These are phyloP conservation scores for Belgica antarctica DNA, from an alignment of 2,888 invertebrate genomes.

Conservation along the genomic window DNA sequence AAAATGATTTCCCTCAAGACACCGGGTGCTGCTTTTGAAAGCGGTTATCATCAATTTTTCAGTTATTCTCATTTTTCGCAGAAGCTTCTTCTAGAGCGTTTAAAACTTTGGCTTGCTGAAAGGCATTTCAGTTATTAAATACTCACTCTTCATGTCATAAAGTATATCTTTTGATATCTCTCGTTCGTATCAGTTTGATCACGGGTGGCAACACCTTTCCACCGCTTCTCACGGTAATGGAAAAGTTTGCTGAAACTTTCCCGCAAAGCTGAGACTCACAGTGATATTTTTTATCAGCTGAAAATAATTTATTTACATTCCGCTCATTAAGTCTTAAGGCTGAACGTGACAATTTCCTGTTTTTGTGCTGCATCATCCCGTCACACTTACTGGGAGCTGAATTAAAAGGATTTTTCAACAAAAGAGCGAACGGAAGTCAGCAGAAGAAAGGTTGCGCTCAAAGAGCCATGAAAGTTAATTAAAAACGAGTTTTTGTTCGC, in stretches of 20 bases:
- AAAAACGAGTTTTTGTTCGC: not conserved
- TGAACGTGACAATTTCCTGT: not conserved
- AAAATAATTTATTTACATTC: constrained; percentile 3
- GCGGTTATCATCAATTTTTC: not conserved
- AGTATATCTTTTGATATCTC: no score
- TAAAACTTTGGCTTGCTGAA: no score
- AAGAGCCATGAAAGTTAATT: not conserved
- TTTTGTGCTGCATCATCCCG: not conserved
- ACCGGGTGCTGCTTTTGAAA: not conserved
- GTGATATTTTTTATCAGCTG: no score
- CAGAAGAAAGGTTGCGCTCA: not conserved
- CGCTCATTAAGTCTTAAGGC: constrained; percentile 1
- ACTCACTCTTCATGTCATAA: no score
- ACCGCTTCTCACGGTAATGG: no score
- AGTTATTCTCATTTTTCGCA: no score
- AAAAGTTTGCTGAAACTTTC: no score
- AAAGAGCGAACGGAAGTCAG: not conserved
- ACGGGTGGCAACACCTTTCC: no score
- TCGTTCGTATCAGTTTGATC: no score
- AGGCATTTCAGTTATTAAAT: no score
- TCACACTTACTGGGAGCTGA: not conserved
- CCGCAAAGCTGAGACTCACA: no score
- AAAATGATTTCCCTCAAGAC: constrained; percentile 6
- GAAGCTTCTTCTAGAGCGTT: no score
- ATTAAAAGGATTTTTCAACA: not conserved